Percentiles rank a stretch among this genome's conserved stretches.
Conservation (phyloP, 2,888 invertebrate species). For the Papilio gigon region DNA sequence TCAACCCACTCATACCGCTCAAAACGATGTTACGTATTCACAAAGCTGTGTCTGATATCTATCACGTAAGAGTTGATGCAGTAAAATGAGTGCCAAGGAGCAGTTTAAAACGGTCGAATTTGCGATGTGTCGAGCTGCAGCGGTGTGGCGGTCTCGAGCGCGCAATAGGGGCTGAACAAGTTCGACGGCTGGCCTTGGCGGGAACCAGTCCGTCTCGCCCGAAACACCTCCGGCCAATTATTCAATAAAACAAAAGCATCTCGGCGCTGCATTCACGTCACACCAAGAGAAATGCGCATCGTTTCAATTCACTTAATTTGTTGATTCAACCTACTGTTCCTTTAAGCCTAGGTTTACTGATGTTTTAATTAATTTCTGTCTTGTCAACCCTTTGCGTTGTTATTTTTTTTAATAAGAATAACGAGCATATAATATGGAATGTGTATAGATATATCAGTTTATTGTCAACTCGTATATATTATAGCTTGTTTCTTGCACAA, state of each 20-base stretch:
- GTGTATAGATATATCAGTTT: background rate
- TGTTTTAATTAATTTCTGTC: background rate
- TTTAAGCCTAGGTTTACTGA: conserved; percentile 21
- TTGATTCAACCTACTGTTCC: conserved; percentile 51
- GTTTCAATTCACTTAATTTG: conserved; percentile 67
- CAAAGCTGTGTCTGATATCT: background rate
- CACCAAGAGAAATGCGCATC: conserved; percentile 64
- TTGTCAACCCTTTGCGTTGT: background rate
- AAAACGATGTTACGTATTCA: too few relatives aligned
- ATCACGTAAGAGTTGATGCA: background rate
- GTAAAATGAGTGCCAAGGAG: conserved; percentile 6
- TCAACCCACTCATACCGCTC: too few relatives aligned
- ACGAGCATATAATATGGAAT: too few relatives aligned
- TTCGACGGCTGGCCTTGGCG: conserved; percentile 81
- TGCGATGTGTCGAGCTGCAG: conserved; percentile 45
- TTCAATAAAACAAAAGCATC: conserved; percentile 82
- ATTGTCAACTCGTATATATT: conserved; percentile 33
- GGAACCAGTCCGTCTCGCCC: conserved; percentile 79
- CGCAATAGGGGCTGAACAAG: conserved; percentile 69
- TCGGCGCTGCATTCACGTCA: conserved; percentile 72
- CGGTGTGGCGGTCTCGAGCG: conserved; percentile 35
- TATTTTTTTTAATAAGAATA: background rate
- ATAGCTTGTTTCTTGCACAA: conserved; percentile 48
- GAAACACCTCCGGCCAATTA: conserved; percentile 81
- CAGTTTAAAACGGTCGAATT: conserved; percentile 50